A percentile compares a stretch with the other conserved stretches of the same genome.
Conservation (phyloP, 2,888 invertebrate species). For the Pristionchus exspectatus region DNA sequence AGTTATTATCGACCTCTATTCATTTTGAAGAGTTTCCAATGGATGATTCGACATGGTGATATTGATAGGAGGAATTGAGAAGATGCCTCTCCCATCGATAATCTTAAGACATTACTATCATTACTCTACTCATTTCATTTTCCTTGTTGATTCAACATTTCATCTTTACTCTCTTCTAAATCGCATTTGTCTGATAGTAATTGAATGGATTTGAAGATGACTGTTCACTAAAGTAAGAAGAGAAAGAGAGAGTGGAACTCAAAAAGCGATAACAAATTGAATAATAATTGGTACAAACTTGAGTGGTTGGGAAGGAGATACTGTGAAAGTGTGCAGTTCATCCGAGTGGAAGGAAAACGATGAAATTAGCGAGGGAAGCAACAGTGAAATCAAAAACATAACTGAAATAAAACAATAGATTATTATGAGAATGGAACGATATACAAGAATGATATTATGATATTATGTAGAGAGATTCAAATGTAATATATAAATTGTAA, state of each 20-base stretch:
- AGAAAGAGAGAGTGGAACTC: neutral
- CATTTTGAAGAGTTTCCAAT: slow-evolving; percentile 67
- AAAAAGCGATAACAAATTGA: neutral
- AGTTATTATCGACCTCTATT: neutral
- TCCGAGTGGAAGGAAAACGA: neutral
- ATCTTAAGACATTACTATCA: neutral
- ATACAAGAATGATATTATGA: no score
- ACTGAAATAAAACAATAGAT: no score
- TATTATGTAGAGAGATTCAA: no score
- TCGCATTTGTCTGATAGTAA: neutral
- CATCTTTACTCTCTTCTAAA: neutral
- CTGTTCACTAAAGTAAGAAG: neutral
- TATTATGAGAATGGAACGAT: no score
- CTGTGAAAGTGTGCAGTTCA: neutral
- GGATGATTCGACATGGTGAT: slow-evolving; percentile 71
- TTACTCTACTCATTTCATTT: no score
- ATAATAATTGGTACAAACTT: neutral
- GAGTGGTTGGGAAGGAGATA: neutral
- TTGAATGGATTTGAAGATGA: neutral
- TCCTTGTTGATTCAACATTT: no score
- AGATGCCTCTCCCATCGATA: neutral
- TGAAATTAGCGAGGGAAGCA: neutral
- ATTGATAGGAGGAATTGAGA: slow-evolving; percentile 64
- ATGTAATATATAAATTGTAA: no score
- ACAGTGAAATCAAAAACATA: neutral